Evolutionary conservation across 2,888 invertebrate genomes (phyloP), one percentile per base, ranked within the genome.

Genomic region (Chaitophorus viminalis): DNA sequence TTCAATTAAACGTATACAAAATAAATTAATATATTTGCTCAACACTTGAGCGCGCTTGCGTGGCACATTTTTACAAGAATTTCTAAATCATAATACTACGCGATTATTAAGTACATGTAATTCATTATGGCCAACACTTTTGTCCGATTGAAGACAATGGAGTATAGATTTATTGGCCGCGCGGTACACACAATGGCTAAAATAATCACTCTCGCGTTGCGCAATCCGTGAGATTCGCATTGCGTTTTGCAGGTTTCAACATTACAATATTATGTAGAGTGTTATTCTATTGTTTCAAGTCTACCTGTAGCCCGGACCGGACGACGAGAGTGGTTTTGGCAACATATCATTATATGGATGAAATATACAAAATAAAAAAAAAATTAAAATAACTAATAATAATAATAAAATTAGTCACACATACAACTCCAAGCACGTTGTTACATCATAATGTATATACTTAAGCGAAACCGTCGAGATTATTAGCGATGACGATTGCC

Each of bases 21-120:
- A 86, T 78, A 77, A 86, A 86, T 86, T 70, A 86, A 78, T 84
- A 70, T 84, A 68, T 84, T 76, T 65, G 84, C 83, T 83, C 83
- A 75, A 60, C 21, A 83, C 68, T 31, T 33, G 70, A 77, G 85
- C 68, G 36, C 68, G 52, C 54, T 77, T 78, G 68, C 65, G 85
- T 86, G 85, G 85, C 85, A 86, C 85, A 76, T 76, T 68, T 84
- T 84, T 84, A 76, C 68, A 46, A 84, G 29, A 76, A 76, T 84
- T 39, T 84, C 46, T 84, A 68, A 54, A 83, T 75, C 36, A 82
- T 74, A 72, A 79, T 29, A 39, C n/a, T 83, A 83, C 25, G 46
- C 31, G n/a, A 52, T 54, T 82, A 83, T 60, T 65, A 77, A 68
- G 76, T 46, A 74, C 68, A 25, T 31, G 68, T 68, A 33, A 74